Conservation (phyloP, 2,888 invertebrate species). For the Hoplodrina blanda region DNA sequence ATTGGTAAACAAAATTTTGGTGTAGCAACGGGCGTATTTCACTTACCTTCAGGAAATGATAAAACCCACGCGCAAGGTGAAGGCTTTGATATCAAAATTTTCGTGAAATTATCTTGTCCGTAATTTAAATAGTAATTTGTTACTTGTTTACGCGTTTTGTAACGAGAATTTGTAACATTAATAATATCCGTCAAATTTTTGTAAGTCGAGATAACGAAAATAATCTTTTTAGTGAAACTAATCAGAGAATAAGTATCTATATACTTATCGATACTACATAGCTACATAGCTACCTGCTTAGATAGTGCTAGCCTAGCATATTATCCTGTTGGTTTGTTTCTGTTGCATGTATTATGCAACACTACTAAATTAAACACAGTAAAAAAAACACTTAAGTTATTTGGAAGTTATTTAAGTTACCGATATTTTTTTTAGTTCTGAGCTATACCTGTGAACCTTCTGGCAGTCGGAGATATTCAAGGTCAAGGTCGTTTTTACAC, state of each 20-base stretch:
- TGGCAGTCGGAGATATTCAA: too few species aligned
- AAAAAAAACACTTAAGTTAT: too few species aligned
- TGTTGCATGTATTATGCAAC: too few species aligned
- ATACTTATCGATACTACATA: too few species aligned
- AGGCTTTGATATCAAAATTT: slow-evolving; percentile 51
- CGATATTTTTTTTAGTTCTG: too few species aligned
- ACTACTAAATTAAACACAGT: too few species aligned
- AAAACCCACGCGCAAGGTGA: slow-evolving; percentile 28
- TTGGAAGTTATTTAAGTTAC: too few species aligned
- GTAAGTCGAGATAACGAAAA: slow-evolving; percentile 3
- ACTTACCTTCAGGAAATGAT: slow-evolving; percentile 43
- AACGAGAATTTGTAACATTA: slow-evolving; percentile 21
- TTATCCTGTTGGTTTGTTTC: too few species aligned
- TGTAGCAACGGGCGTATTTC: slow-evolving; percentile 23
- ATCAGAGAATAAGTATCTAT: background rate
- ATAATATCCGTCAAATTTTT: slow-evolving; percentile 25
- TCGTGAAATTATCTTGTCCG: slow-evolving; percentile 35
- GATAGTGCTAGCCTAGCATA: too few species aligned
- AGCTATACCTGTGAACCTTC: too few species aligned
- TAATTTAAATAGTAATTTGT: slow-evolving; percentile 27
- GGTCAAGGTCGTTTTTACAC: too few species aligned
- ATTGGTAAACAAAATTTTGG: slow-evolving; percentile 55
- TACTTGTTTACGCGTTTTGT: slow-evolving; percentile 4
- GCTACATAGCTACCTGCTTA: too few species aligned
- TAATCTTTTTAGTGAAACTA: background rate